Conservation (phyloP, 35 echinoderm and acorn worm species). For the Apostichopus japonicus region DNA sequence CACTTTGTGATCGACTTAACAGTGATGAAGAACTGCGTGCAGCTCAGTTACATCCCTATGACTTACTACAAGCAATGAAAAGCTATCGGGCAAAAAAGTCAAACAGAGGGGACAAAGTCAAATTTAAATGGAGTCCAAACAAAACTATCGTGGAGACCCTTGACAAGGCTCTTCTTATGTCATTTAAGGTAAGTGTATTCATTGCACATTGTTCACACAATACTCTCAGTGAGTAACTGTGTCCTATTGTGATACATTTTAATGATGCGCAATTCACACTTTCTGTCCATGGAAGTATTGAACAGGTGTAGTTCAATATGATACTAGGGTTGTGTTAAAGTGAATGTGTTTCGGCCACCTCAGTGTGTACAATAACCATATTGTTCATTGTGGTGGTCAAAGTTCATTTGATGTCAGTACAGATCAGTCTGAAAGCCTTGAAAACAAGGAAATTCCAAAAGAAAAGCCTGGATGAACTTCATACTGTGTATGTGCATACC, state of each 20-base stretch:
- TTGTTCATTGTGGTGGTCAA: no score
- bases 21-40: constrained; percentile 51
- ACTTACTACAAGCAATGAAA: constrained; percentile 66
- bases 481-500: no score
- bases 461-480: no score
- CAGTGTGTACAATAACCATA: neutral
- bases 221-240: neutral
- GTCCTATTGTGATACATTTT: neutral
- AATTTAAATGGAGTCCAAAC: constrained; percentile 74
- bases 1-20: constrained; percentile 73
- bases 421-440: no score
- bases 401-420: no score
- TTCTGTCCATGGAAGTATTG: neutral
- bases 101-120: constrained; percentile 66
- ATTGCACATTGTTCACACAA: neutral
- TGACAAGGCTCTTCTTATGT: constrained; percentile 74
- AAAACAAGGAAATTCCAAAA: no score
- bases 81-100: constrained; percentile 73
- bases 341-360: neutral
- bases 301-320: neutral
- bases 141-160: constrained; percentile 66
- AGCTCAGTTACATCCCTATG: constrained; percentile 82
- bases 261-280: neutral
- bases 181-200: constrained; percentile 79
- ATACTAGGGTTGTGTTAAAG: neutral